Conservation (phyloP, 2,888 invertebrate genomes). For the Leucozona laternaria region DNA sequence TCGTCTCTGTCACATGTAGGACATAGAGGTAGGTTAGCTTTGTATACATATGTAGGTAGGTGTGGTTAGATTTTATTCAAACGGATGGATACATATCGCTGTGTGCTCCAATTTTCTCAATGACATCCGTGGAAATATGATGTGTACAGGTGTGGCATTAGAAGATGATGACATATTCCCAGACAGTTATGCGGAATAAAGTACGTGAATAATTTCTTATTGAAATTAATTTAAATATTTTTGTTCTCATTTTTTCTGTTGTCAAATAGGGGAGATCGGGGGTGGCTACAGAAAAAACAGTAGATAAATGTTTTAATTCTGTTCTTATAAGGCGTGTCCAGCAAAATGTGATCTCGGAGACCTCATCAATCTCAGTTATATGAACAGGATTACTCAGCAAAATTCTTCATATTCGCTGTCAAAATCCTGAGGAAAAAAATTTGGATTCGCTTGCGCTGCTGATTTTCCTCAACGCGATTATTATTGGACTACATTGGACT, state of each 20-base stretch:
- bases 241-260: background rate
- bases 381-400: too few species aligned
- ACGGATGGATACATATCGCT: background rate
- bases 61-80: background rate
- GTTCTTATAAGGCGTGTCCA: too few species aligned
- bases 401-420: too few species aligned
- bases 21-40: too few species aligned
- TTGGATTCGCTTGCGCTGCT: too few species aligned
- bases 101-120: constrained; percentile 47
- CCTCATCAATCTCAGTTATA: too few species aligned
- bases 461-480: too few species aligned
- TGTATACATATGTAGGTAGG: background rate
- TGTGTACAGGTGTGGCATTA: constrained; percentile 20
- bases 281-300: background rate
- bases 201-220: constrained; percentile 30
- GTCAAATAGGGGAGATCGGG: background rate
- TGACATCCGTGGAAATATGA: constrained; percentile 30
- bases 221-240: constrained; percentile 1
- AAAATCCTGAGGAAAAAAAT: too few species aligned
- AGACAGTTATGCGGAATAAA: constrained; percentile 41
- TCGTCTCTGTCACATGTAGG: constrained; percentile 37
- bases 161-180: constrained; percentile 34
- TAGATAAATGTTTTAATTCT: too few species aligned
- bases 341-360: too few species aligned
- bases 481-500: too few species aligned